Base-by-base conservation (phyloP, 2,888 invertebrate genomes). In the Agapostemon virescens region DNA sequence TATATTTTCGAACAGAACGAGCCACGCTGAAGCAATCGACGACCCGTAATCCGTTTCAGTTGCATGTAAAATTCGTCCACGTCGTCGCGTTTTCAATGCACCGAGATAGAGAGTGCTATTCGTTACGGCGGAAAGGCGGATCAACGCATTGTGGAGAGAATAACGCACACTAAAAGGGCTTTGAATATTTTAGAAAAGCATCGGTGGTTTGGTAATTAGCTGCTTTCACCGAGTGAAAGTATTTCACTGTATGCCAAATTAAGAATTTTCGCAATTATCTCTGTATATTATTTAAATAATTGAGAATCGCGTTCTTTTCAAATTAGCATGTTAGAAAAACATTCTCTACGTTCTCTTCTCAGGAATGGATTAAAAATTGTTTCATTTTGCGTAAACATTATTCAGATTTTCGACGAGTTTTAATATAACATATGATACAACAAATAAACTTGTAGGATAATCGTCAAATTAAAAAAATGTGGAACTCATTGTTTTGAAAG, bases 161-260 rank as follows among this genome's bases (percentile, higher is more conserved):
- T 42, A 30, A 40, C 63, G 72, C 15, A 17, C 2, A 5, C 40
- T n/a, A 40, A 64, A 73, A 55, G 33, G 40, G 63, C 38, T 52
- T 64, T 73, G 64, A 72, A 73, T 76, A 64, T 76, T 64, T 76
- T 64, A 52, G 75, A 55, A 73, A 63, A 63, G 63, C 49, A 26
- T 42, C 63, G 40, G 33, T 52, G 63, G 23, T 72, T 52, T 11
- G 72, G 52, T 64, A 72, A 72, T 64, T 52, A 15, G 33, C 15
- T 9, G 40, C 11, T 36, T 36, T 20, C 63, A 30, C 58, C 49
- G 49, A 49, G n/a, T n/a, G 9, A n/a, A n/a, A 49, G n/a, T n/a
- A n/a, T n/a, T n/a, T n/a, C n/a, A n/a, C n/a, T n/a, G 1, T 49
- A 49, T 20, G 49, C n/a, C 49, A 3, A 49, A n/a, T 49, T n/a